Evolutionary conservation across 1,140 invertebrate species (phyloP), one percentile per base, ranked within the genome.

Genomic region (Ostrea denselamellosa): DNA sequence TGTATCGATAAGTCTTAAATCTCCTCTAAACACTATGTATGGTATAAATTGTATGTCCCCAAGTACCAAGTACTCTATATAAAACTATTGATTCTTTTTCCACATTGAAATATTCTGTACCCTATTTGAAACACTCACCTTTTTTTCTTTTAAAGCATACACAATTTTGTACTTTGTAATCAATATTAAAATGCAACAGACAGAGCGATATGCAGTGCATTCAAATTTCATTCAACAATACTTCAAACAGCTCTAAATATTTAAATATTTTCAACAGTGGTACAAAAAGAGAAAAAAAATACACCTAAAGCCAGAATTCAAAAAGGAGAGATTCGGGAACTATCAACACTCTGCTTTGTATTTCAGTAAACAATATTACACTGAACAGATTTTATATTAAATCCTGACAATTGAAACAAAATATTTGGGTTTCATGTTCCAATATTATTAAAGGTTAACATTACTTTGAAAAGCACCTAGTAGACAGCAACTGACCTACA

Each of bases 151-250:
- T 28, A 71, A 71, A 71, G 25, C 68, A 25, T 71, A 71, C 25
- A 71, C 68, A 71, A 34, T 71, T 62, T 71, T 14, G 8, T 25
- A 71, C 68, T 71, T 34, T 71, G 68, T 71, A 71, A 71, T 71
- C 68, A 71, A 71, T 71, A 71, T 71, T 71, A 71, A 44, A 71
- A 71, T 28, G 68, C 68, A 71, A 71, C 10, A 71, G 68, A 71
- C 68, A 25, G 9, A 71, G 68, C 25, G 68, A 71, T 71, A 71
- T 71, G 28, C 68, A 71, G 68, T 71, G 68, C 68, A 71, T 71
- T 71, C 68, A 71, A 71, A 71, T 25, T n/a, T 5, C 8, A 25
- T 71, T 71, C 22, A 71, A 34, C 25, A 8, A 7, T 71, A 71
- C 68, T 71, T 71, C 68, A 71, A 71, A 71, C 28, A 25, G 68